These are phyloP conservation scores for Bujurquina vittata DNA, from an alignment of 2,113 vertebrate genomes.

Conservation along the genomic window DNA sequence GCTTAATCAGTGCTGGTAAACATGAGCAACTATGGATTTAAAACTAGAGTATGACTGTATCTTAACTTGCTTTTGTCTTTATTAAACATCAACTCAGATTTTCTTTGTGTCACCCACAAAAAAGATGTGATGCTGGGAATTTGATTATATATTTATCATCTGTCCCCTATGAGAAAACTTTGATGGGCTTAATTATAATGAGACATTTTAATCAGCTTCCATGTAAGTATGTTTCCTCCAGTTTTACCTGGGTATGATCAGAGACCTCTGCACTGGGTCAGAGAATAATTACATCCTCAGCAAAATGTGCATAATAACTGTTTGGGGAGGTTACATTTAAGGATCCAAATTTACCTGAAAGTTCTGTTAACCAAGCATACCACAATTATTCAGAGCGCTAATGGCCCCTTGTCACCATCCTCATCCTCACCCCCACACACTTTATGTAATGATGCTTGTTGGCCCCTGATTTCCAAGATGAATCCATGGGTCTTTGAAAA, in stretches of 20 bases:
- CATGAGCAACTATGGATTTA: slow-evolving; percentile 2
- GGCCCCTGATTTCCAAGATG: too few relatives aligned
- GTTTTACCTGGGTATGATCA: slow-evolving; percentile 12
- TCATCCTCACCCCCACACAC: background rate
- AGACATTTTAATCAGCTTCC: slow-evolving; percentile 52
- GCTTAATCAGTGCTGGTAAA: slow-evolving; percentile 38
- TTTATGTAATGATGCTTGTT: too few relatives aligned
- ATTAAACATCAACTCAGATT: background rate
- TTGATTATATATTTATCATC: slow-evolving; percentile 37
- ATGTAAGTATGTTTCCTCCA: slow-evolving; percentile 20
- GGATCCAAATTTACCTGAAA: background rate
- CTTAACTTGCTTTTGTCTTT: background rate
- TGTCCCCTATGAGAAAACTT: slow-evolving; percentile 22
- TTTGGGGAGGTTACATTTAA: background rate
- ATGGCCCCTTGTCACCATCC: background rate
- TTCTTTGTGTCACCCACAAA: background rate
- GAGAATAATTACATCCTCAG: background rate
- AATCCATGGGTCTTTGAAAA: too few relatives aligned
- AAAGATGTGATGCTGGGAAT: slow-evolving; percentile 16
- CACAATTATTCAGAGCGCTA: background rate
- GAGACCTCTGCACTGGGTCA: background rate
- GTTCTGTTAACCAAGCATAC: background rate
- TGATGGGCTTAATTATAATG: slow-evolving; percentile 42
- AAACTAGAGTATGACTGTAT: background rate
- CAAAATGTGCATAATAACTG: background rate